Conservation (phyloP, 2,888 invertebrate genomes). For the Opisthograptis luteolata region DNA sequence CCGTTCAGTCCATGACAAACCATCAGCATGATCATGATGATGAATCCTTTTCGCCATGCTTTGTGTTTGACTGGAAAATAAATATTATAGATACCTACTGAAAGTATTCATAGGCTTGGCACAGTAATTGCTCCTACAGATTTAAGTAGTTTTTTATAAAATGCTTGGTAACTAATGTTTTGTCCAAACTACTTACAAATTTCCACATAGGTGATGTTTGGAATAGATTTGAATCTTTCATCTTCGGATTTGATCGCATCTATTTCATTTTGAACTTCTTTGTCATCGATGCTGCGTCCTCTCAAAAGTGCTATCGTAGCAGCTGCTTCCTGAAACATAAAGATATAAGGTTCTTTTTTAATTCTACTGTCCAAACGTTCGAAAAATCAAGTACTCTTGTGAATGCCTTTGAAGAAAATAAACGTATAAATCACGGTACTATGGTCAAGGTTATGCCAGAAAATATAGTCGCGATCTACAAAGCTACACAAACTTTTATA, state of each 20-base stretch:
- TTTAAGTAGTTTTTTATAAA: too few relatives aligned
- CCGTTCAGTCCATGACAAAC: constrained; percentile 47
- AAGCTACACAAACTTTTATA: too few relatives aligned
- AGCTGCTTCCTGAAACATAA: constrained; percentile 50
- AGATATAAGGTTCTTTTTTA: too few relatives aligned
- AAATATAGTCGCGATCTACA: too few relatives aligned
- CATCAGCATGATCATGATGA: constrained; percentile 40
- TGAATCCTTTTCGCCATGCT: constrained; percentile 52
- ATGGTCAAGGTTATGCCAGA: too few relatives aligned
- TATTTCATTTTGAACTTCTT: constrained; percentile 52
- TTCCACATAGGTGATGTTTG: constrained; percentile 50
- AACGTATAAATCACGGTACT: too few relatives aligned
- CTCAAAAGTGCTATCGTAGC: constrained; percentile 50
- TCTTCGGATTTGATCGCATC: constrained; percentile 54
- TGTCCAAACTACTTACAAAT: constrained; percentile 54
- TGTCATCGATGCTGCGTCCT: constrained; percentile 52
- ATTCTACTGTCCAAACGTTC: too few relatives aligned
- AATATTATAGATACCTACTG: too few relatives aligned
- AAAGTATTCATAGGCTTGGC: too few relatives aligned
- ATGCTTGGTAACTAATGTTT: neutral
- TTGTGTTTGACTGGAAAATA: constrained; percentile 50
- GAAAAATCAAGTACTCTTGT: too few relatives aligned
- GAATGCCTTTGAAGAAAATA: too few relatives aligned
- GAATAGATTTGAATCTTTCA: constrained; percentile 54
- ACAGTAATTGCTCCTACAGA: too few relatives aligned